Evolutionary conservation across 2,888 invertebrate species (phyloP).

Genomic region (Criorhina ranunculi): DNA sequence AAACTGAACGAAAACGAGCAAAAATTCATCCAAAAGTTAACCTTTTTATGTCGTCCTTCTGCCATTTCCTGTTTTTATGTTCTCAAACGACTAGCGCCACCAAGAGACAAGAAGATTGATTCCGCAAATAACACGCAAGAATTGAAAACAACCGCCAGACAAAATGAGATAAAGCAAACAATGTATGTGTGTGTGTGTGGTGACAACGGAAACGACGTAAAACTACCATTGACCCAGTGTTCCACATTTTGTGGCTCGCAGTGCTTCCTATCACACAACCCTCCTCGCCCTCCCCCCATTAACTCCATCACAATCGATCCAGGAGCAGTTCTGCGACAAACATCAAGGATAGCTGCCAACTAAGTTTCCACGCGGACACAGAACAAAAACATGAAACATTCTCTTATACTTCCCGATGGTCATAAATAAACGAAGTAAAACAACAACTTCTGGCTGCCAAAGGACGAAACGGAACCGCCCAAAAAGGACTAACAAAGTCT

Average conservation of each 20-base stretch:
- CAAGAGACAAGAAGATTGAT: slow-evolving; percentile 17
- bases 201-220: slow-evolving; percentile 35
- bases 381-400: slow-evolving; percentile 25
- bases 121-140: slow-evolving; percentile 34
- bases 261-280: slow-evolving; percentile 4
- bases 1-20: background rate
- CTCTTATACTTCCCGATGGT: slow-evolving; percentile 24
- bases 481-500: slow-evolving; percentile 23
- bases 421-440: slow-evolving; percentile 56
- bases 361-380: slow-evolving; percentile 21
- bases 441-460: slow-evolving; percentile 38
- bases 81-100: background rate
- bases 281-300: too few species aligned
- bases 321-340: slow-evolving; percentile 37
- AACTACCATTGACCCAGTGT: slow-evolving; percentile 71
- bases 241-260: slow-evolving; percentile 48
- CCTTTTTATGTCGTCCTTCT: background rate
- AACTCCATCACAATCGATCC: slow-evolving; percentile 60
- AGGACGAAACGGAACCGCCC: background rate
- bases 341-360: slow-evolving; percentile 43
- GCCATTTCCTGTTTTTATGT: background rate
- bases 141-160: slow-evolving; percentile 44
- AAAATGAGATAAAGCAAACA: slow-evolving; percentile 19
- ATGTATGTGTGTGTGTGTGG: background rate
- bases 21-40: background rate